These are phyloP conservation scores for Helogale parvula DNA, from an alignment of 2,113 vertebrate genomes.

Conservation along the genomic window DNA sequence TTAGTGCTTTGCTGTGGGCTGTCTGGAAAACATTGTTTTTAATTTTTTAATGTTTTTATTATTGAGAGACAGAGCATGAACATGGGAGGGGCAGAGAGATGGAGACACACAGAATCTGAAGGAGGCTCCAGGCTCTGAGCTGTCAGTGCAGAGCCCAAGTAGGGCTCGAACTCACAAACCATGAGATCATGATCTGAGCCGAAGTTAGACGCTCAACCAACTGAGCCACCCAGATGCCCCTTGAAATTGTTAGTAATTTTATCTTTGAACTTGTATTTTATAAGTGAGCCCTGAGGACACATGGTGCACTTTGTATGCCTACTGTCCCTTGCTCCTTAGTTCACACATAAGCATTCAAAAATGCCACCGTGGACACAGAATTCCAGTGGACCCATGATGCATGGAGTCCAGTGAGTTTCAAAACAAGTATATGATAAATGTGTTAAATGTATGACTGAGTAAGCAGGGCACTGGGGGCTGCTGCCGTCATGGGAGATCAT, in stretches of 20 bases:
- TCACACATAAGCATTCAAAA: not conserved
- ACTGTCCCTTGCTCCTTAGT: not conserved
- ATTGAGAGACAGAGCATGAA: too few relatives aligned
- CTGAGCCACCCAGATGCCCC: too few relatives aligned
- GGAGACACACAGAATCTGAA: too few relatives aligned
- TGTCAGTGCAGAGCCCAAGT: too few relatives aligned
- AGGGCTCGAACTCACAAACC: too few relatives aligned
- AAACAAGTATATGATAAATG: not conserved
- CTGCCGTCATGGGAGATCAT: not conserved
- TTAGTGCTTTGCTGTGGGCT: not conserved
- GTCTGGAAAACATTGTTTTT: not conserved
- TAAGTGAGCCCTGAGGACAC: not conserved
- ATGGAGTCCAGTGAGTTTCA: not conserved
- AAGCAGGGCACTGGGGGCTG: not conserved
- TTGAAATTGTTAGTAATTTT: not conserved
- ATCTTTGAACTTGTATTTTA: conserved; percentile 13
- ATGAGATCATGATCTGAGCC: too few relatives aligned
- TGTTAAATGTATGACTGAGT: not conserved
- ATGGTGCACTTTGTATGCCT: not conserved
- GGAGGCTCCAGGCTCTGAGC: too few relatives aligned
- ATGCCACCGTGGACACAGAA: not conserved
- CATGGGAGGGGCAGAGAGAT: too few relatives aligned
- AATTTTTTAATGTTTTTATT: not conserved
- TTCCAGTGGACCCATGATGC: not conserved
- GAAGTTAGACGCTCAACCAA: too few relatives aligned